Percentiles rank a stretch among this genome's conserved stretches.
phyloP scores from a whole-genome alignment of 1,140 invertebrate genomes.

The Drosophila saltans region DNA sequence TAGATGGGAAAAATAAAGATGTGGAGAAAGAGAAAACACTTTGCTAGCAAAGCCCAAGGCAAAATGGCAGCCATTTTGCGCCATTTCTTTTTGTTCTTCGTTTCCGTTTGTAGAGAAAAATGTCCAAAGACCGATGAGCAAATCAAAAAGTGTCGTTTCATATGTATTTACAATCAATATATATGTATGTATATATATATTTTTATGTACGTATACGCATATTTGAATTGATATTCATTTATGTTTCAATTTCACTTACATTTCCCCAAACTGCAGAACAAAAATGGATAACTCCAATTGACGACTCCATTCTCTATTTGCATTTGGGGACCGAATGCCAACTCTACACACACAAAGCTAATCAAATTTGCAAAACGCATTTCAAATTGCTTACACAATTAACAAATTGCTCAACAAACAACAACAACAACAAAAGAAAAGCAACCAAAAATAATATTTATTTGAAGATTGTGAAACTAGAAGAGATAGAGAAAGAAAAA shows the following conservation, averaged over 20 bases:
- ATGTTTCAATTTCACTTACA: slow-evolving; percentile 56
- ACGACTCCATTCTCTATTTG: slow-evolving; percentile 30
- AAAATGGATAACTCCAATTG: background rate
- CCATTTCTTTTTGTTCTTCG: background rate
- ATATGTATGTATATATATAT: no score
- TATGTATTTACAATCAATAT: slow-evolving; percentile 43
- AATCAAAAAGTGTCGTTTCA: slow-evolving; percentile 1
- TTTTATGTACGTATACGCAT: slow-evolving; percentile 49
- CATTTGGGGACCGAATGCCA: slow-evolving; percentile 18
- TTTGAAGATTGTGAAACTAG: no score
- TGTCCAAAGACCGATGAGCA: background rate
- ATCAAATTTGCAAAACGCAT: slow-evolving; percentile 59
- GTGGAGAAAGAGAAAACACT: background rate
- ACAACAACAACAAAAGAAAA: slow-evolving; percentile 9
- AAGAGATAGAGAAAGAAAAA: no score
- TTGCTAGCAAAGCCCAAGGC: background rate
- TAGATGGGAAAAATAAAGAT: slow-evolving; percentile 11
- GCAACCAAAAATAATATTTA: no score
- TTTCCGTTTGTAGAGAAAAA: no score
- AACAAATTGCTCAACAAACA: slow-evolving; percentile 55
- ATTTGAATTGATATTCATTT: slow-evolving; percentile 75
- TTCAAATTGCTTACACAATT: slow-evolving; percentile 61
- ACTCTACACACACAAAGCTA: slow-evolving; percentile 24
- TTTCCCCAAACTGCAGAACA: background rate
- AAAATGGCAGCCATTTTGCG: slow-evolving; percentile 20